Percentiles rank a stretch among this genome's conserved stretches.
Evolutionary conservation across 2,797 vertebrate species (phyloP).

Genomic region (Crocodylus rhombifer): DNA sequence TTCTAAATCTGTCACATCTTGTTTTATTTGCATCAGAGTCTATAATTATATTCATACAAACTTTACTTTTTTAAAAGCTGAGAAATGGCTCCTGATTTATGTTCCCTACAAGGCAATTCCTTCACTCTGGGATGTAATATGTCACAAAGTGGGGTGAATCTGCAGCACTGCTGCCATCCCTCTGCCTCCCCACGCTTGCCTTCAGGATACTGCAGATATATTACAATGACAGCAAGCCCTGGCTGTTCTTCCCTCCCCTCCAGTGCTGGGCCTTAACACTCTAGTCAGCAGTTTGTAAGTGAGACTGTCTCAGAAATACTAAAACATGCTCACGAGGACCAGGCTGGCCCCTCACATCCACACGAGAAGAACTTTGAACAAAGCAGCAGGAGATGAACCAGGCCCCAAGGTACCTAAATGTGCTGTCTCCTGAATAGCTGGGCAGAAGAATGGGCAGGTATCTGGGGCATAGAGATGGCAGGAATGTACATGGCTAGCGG

Average conservation of each 20-base stretch:
- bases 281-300: not conserved
- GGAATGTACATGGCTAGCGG: rapidly evolving
- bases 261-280: too few species aligned
- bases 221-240: not conserved
- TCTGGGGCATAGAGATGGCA: not conserved
- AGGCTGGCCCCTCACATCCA: too few species aligned
- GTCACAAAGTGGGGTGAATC: not conserved
- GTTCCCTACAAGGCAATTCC: constrained; percentile 60
- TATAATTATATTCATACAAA: constrained; percentile 70
- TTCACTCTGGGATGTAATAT: constrained; percentile 30
- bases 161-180: not conserved
- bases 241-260: not conserved
- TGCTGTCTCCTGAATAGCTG: not conserved
- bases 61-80: constrained; percentile 45
- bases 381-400: not conserved
- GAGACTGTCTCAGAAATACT: not conserved
- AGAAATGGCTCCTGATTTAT: constrained; percentile 69
- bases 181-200: not conserved
- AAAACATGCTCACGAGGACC: not conserved
- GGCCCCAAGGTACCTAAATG: not conserved
- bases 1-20: constrained; percentile 69
- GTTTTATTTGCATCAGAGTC: constrained; percentile 71
- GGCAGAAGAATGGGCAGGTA: not conserved
- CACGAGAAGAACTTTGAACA: too few species aligned
- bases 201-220: not conserved